Evolutionary conservation across 1,140 invertebrate species (phyloP).

Genomic region (Hylaeus volcanicus): DNA sequence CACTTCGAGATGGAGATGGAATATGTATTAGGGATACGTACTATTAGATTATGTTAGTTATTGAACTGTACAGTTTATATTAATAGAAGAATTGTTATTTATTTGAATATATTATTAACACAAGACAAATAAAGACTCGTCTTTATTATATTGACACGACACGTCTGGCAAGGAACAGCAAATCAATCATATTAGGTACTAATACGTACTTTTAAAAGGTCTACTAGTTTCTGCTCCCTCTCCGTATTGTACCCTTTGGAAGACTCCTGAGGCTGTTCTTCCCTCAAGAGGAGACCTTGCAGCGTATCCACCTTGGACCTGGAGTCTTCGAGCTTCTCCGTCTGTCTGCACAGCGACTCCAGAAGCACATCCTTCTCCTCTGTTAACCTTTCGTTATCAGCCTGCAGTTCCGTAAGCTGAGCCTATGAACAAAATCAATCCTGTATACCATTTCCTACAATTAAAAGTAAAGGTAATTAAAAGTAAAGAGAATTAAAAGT

Average conservation of each 20-base stretch:
- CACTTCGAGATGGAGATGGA: too few relatives aligned
- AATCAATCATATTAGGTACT: too few relatives aligned
- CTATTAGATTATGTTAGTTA: too few relatives aligned
- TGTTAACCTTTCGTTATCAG: conserved; percentile 91
- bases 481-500: too few relatives aligned
- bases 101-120: too few relatives aligned
- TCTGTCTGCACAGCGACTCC: conserved; percentile 95
- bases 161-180: too few relatives aligned
- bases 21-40: too few relatives aligned
- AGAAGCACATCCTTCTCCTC: conserved; percentile 94
- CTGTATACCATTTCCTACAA: neutral
- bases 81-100: too few relatives aligned
- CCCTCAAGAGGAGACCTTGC: conserved; percentile 86
- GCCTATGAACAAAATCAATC: conserved; percentile 72
- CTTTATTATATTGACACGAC: too few relatives aligned
- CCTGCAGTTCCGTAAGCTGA: conserved; percentile 91
- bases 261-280: conserved; percentile 83
- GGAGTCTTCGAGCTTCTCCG: conserved; percentile 93
- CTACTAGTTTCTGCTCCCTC: conserved; percentile 91
- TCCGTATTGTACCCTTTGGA: conserved; percentile 83
- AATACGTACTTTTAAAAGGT: conserved; percentile 86
- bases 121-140: too few relatives aligned
- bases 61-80: too few relatives aligned
- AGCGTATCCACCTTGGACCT: conserved; percentile 87
- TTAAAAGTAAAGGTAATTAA: too few relatives aligned